phyloP scores from a whole-genome alignment of 2,797 vertebrate species.

The Petrocephalus schoutedeni region DNA sequence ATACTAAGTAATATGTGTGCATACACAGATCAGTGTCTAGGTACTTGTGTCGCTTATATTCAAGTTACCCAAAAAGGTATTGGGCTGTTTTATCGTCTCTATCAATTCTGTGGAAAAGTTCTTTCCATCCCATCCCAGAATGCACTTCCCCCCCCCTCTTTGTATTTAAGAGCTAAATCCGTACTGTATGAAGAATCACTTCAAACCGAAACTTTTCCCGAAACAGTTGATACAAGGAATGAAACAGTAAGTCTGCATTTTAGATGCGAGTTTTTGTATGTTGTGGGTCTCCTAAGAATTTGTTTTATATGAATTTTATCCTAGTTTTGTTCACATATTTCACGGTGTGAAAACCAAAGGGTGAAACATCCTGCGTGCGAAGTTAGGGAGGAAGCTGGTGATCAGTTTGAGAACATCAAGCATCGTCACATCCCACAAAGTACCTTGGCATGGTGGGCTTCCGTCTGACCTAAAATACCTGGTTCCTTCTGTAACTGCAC shows the following conservation, averaged over 20 bases:
- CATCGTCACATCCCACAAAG: too few species aligned
- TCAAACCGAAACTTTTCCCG: not conserved
- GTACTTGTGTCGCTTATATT: not conserved
- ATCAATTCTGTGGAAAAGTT: not conserved
- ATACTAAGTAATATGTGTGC: not conserved
- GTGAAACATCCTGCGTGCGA: not conserved
- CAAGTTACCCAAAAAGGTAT: not conserved
- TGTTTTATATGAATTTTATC: not conserved
- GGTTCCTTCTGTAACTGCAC: not conserved
- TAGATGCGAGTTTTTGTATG: not conserved
- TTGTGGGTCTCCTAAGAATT: not conserved
- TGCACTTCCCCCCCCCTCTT: not conserved
- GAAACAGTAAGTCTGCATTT: not conserved
- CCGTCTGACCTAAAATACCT: not conserved
- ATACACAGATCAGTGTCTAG: not conserved
- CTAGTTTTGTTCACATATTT: not conserved
- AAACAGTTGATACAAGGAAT: not conserved
- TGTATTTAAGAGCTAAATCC: not conserved
- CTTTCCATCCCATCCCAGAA: not conserved
- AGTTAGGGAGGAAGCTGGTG: not conserved
- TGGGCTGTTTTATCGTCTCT: not conserved
- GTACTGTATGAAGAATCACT: not conserved
- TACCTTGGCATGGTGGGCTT: not conserved
- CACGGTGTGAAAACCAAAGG: not conserved
- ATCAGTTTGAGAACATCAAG: not conserved